Conservation (phyloP, 2,888 invertebrate species). For the Megalurothrips usitatus region DNA sequence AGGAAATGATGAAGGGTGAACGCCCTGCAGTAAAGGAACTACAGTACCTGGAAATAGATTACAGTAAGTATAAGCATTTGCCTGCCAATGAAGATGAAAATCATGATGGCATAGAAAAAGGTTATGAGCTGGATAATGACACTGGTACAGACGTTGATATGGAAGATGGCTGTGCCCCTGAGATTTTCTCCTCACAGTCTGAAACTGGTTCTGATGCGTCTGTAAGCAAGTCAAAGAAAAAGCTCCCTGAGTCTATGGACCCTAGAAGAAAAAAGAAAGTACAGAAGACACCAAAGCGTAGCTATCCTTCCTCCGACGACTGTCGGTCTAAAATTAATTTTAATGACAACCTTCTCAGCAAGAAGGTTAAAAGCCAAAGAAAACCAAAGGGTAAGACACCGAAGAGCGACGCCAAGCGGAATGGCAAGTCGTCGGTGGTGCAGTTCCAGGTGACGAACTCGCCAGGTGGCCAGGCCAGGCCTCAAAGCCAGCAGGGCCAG, state of each 20-base stretch:
- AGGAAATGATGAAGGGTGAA: conserved; percentile 48
- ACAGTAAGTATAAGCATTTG: conserved; percentile 60
- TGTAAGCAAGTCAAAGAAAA: neutral
- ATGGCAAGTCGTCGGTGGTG: neutral
- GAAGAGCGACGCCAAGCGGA: neutral
- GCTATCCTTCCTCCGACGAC: neutral
- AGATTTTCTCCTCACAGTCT: neutral
- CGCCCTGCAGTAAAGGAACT: conserved; percentile 56
- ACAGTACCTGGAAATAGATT: conserved; percentile 70
- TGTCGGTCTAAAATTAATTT: neutral
- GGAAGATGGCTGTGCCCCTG: neutral
- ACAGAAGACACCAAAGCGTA: neutral
- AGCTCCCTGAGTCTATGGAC: neutral
- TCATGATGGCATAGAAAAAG: conserved; percentile 61
- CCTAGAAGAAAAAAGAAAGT: neutral
- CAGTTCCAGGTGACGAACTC: neutral
- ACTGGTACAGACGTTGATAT: neutral
- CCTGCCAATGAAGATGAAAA: conserved; percentile 55
- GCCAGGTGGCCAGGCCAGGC: neutral
- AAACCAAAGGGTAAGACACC: conserved; percentile 6
- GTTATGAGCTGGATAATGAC: conserved; percentile 46
- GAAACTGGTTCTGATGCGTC: neutral
- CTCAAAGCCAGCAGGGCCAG: too few relatives aligned
- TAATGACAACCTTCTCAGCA: neutral
- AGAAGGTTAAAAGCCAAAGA: conserved; percentile 13